Percentiles rank a stretch among this genome's conserved stretches.
phyloP scores from a whole-genome alignment of 2,113 vertebrate genomes.

The Lanius ludovicianus region DNA sequence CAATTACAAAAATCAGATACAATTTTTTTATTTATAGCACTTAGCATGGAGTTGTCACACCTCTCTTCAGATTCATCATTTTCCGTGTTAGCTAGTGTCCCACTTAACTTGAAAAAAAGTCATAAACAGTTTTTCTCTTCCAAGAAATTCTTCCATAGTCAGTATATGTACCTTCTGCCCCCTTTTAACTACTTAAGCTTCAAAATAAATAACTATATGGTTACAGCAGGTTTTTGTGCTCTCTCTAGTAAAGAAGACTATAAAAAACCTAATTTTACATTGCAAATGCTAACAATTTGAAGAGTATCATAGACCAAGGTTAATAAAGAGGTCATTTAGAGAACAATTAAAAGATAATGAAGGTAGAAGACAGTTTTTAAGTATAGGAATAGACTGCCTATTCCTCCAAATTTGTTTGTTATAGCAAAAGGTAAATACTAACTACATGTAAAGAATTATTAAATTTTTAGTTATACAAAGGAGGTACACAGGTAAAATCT shows the following conservation, averaged over 20 bases:
- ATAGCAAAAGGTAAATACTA: not conserved
- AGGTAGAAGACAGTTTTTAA: not conserved
- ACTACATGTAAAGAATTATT: not conserved
- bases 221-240: not conserved
- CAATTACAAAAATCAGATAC: not conserved
- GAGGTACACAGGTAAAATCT: not conserved
- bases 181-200: not conserved
- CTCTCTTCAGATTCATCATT: not conserved
- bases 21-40: not conserved
- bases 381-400: not conserved
- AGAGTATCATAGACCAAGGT: not conserved
- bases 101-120: not conserved
- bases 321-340: not conserved
- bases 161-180: not conserved
- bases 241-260: not conserved
- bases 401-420: not conserved
- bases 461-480: not conserved
- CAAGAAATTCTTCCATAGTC: not conserved
- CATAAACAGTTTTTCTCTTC: not conserved
- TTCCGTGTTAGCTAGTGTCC: not conserved
- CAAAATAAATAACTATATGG: not conserved
- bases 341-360: not conserved
- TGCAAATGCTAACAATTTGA: not conserved
- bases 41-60: not conserved
- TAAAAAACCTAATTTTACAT: not conserved